These are phyloP conservation scores for Drosophila guanche DNA, from an alignment of 1,140 invertebrate genomes.

Conservation along the genomic window DNA sequence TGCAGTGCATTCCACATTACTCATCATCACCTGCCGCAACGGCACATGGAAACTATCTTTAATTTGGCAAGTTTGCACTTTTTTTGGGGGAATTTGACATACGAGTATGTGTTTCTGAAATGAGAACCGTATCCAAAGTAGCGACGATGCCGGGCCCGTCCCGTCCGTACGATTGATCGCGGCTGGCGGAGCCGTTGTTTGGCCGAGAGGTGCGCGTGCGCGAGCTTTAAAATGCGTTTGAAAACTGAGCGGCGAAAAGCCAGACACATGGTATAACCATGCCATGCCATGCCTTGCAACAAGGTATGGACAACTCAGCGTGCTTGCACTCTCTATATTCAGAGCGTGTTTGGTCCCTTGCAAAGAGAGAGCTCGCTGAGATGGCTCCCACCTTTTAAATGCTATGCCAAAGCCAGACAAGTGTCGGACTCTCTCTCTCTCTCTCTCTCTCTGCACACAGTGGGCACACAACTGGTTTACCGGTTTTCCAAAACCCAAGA, in stretches of 20 bases:
- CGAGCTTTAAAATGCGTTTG: conserved; percentile 67
- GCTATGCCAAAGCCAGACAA: too few species aligned
- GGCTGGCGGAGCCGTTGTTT: conserved; percentile 4
- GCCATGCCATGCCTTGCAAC: too few species aligned
- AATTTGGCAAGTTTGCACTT: conserved; percentile 49
- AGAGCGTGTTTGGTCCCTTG: too few species aligned
- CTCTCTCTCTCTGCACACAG: too few species aligned
- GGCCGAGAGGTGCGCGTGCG: conserved; percentile 45
- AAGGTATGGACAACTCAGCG: too few species aligned
- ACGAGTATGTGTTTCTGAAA: not conserved
- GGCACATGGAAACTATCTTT: conserved; percentile 27
- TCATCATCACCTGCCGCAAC: conserved; percentile 44
- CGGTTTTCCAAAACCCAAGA: too few species aligned
- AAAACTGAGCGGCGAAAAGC: conserved; percentile 64
- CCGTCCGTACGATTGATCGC: conserved; percentile 24
- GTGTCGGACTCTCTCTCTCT: too few species aligned
- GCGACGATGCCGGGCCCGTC: conserved; percentile 33
- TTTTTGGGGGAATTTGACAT: conserved; percentile 37
- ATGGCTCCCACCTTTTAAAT: too few species aligned
- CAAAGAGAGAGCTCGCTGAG: too few species aligned
- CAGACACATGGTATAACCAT: conserved; percentile 56
- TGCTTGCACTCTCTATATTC: too few species aligned
- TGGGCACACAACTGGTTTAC: too few species aligned
- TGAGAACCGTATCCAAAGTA: conserved; percentile 69
- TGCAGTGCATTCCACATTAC: conserved; percentile 42